These are phyloP conservation scores for Trimorus sp. DNA, from an alignment of 2,888 invertebrate species.

Conservation along the genomic window DNA sequence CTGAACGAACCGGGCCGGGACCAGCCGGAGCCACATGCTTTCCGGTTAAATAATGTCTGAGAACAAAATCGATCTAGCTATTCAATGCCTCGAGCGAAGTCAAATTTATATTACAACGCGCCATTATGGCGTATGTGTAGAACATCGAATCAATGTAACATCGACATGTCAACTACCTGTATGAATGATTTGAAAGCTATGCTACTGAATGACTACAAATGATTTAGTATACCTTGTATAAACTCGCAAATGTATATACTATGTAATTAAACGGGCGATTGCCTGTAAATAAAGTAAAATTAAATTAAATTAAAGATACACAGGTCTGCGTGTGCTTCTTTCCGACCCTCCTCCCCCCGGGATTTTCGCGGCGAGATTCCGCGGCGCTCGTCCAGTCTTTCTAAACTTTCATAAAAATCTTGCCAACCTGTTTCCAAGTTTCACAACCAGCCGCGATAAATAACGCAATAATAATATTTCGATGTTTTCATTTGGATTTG, in stretches of 20 bases:
- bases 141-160: not conserved
- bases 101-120: not conserved
- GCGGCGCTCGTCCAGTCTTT: slow-evolving; percentile 38
- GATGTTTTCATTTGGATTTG: too few relatives aligned
- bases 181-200: not conserved
- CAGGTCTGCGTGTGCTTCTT: too few relatives aligned
- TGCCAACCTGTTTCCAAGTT: slow-evolving; percentile 32
- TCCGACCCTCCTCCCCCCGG: too few relatives aligned
- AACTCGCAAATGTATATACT: not conserved
- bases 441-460: slow-evolving; percentile 30
- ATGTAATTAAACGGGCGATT: not conserved
- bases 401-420: slow-evolving; percentile 47
- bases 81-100: too few relatives aligned
- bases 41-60: too few relatives aligned
- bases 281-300: slow-evolving; percentile 4
- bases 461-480: slow-evolving; percentile 21
- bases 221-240: not conserved
- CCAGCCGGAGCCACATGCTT: slow-evolving; percentile 10
- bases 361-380: too few relatives aligned
- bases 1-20: slow-evolving; percentile 22
- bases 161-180: not conserved
- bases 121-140: not conserved
- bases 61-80: too few relatives aligned
- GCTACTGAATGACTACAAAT: not conserved
- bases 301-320: not conserved